Conservation (phyloP, 2,888 invertebrate species). For the Erebia aethiops region DNA sequence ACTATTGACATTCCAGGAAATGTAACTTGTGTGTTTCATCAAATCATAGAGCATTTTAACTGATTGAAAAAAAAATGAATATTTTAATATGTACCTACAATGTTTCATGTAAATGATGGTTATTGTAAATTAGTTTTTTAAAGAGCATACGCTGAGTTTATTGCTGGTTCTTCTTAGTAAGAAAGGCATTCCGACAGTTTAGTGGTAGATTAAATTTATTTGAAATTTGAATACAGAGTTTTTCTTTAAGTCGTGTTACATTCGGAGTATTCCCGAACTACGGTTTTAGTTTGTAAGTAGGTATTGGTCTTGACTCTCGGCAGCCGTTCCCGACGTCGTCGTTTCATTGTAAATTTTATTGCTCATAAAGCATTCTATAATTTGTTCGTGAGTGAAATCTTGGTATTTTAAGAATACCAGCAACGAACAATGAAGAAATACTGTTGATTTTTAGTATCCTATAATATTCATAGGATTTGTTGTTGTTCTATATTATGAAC, state of each 20-base stretch:
- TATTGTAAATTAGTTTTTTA: too few species aligned
- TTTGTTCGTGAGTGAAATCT: slow-evolving; percentile 37
- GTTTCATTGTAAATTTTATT: slow-evolving; percentile 64
- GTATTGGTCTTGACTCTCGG: slow-evolving; percentile 40
- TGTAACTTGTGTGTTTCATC: not conserved
- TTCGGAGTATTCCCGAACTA: slow-evolving; percentile 36
- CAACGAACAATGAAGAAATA: slow-evolving; percentile 37
- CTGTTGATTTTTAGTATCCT: slow-evolving; percentile 25
- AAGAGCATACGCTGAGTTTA: too few species aligned
- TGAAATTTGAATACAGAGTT: not conserved
- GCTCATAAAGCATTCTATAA: slow-evolving; percentile 65
- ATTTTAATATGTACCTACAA: too few species aligned
- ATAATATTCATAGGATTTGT: slow-evolving; percentile 22
- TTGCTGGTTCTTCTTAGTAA: too few species aligned
- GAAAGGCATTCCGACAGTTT: too few species aligned
- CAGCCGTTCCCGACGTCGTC: slow-evolving; percentile 60
- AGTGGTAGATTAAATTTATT: too few species aligned
- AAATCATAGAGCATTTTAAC: not conserved
- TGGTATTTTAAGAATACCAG: slow-evolving; percentile 38
- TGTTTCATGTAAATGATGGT: too few species aligned
- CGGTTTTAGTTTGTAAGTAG: slow-evolving; percentile 46
- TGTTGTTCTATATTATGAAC: too few species aligned
- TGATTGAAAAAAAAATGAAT: not conserved
- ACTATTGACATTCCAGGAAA: slow-evolving; percentile 25
- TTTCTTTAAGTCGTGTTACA: slow-evolving; percentile 13